Percentiles rank a stretch among this genome's conserved stretches.
Evolutionary conservation across 2,888 invertebrate genomes (phyloP).

Genomic region (Bedellia somnulentella): DNA sequence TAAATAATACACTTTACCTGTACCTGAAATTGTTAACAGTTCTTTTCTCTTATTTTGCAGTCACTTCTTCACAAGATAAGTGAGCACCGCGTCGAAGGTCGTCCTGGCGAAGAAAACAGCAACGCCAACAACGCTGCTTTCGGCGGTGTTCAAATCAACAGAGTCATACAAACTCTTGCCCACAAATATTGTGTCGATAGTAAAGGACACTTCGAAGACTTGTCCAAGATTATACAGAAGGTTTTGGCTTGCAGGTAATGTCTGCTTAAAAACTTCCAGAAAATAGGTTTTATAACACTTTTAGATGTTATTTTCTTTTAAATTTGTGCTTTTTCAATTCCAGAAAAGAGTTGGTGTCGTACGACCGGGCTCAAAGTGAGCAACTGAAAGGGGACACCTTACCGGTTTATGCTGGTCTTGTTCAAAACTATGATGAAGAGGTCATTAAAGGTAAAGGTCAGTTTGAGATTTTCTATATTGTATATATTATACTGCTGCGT

Average conservation of each 20-base stretch:
- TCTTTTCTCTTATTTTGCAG: too few relatives aligned
- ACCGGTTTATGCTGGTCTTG: constrained; percentile 44
- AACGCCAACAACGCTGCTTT: constrained; percentile 51
- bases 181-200: constrained; percentile 96
- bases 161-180: constrained; percentile 90
- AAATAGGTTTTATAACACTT: background rate
- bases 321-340: constrained; percentile 5
- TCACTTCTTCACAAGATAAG: constrained; percentile 82
- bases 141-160: constrained; percentile 77
- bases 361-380: constrained; percentile 83
- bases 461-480: background rate
- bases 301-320: too few relatives aligned
- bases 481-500: too few relatives aligned
- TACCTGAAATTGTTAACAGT: too few relatives aligned
- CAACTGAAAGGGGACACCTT: constrained; percentile 43
- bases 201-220: constrained; percentile 91
- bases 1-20: too few relatives aligned
- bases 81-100: constrained; percentile 79
- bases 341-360: constrained; percentile 83
- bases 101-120: constrained; percentile 52
- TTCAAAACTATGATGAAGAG: constrained; percentile 48
- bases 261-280: background rate
- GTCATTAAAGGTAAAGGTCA: constrained; percentile 31
- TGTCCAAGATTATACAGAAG: constrained; percentile 87
- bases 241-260: constrained; percentile 81